Percentiles rank a stretch among this genome's conserved stretches.
Evolutionary conservation across 2,797 vertebrate species (phyloP).

Genomic region (Simalia tracyae): DNA sequence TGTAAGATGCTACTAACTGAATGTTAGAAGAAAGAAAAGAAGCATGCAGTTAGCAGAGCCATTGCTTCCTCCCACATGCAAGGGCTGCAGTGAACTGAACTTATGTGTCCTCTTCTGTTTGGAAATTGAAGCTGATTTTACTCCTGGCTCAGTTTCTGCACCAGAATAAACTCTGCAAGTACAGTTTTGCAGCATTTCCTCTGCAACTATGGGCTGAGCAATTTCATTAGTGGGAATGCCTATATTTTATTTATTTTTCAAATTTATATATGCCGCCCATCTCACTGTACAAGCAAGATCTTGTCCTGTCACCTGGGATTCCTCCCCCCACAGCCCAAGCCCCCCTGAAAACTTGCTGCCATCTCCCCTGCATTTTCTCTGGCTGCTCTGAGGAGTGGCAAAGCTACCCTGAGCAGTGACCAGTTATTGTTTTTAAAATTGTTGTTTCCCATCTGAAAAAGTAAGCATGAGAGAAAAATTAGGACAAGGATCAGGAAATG

Average conservation of each 20-base stretch:
- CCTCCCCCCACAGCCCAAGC: neutral
- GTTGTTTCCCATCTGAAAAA: neutral
- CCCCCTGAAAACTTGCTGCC: neutral
- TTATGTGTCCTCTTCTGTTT: too few relatives aligned
- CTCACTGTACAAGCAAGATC: too few relatives aligned
- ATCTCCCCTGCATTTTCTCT: neutral
- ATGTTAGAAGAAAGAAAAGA: neutral
- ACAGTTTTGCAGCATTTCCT: neutral
- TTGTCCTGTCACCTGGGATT: neutral
- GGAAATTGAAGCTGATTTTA: neutral
- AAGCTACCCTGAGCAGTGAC: neutral
- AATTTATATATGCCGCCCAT: too few relatives aligned
- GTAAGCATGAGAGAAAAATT: neutral
- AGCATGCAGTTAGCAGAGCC: neutral
- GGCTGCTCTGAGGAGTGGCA: neutral
- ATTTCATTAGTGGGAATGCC: neutral
- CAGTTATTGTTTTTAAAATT: neutral
- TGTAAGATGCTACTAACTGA: neutral
- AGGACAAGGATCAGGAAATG: neutral
- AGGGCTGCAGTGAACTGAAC: neutral
- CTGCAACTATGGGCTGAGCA: neutral
- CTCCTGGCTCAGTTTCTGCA: neutral
- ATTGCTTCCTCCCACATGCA: neutral
- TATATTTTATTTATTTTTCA: neutral
- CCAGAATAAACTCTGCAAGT: neutral